Evolutionary conservation across 2,888 invertebrate species (phyloP), one percentile per base, ranked within the genome.

Genomic region (Cantharis flavilabris): DNA sequence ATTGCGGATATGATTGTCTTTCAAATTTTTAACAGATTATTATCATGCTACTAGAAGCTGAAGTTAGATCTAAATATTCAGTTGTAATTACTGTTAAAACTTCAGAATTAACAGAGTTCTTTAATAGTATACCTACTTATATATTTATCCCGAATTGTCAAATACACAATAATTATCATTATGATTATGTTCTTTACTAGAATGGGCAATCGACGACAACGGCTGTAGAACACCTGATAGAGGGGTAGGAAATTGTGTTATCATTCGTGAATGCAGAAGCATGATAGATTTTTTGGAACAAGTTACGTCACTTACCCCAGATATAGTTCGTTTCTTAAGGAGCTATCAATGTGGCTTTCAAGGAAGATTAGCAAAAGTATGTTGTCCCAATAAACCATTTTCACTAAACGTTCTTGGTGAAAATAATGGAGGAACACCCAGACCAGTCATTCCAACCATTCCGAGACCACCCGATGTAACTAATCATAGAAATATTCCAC

Each of bases 161-260:
- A 23, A 23, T 5, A 23, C 5, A 5, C 23, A 23, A 23, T 23
- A 23, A 7, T 26, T 9, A 26, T 9, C 26, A 26, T 26, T 26
- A 5, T 26, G 26, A 26, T 26, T 26, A 26, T 26, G 2, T n/a
- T 33, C 13, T 33, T 33, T 78, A 76, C 33, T 69, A 78, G 78
- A 73, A 76, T 78, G 76, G 78, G 78, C 76, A 10, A 69, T 80
- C 20, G 77, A 79, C n/a, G 79, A 77, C 49, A 11, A 49, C 13
- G 77, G 79, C 20, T 90, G 90, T 81, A 71, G 73, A 7, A 86
- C 89, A 0, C 88, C 88, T 1, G 83, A 79, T 16, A 85, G 85
- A 3, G 81, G 77, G 0, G 71, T 71, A 0, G 89, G 89, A 0
- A 79, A 81, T 2, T 90, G 90, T 83, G 82, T 88, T 9, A 77